Conservation (phyloP, 2,113 vertebrate species). For the Todiramphus saurophagus region DNA sequence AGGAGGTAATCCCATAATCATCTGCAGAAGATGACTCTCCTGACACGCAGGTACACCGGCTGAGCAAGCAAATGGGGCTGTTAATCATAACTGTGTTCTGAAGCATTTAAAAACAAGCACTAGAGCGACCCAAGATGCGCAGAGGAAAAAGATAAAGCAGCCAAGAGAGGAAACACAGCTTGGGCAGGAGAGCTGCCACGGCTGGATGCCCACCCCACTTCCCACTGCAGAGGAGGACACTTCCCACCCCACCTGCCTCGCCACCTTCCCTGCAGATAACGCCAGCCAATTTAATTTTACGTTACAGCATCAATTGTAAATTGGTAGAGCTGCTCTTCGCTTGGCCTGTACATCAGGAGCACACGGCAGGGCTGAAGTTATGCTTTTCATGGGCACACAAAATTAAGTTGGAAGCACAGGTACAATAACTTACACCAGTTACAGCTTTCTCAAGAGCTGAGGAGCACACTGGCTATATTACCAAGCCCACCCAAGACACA, state of each 20-base stretch:
- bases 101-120: neutral
- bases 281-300: neutral
- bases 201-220: neutral
- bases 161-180: neutral
- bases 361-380: neutral
- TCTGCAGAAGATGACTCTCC: neutral
- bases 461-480: neutral
- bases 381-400: neutral
- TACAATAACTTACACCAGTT: neutral
- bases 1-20: neutral
- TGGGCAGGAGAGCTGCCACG: fast-evolving
- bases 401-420: neutral
- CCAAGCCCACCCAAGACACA: neutral
- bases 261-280: neutral
- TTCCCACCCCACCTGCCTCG: neutral
- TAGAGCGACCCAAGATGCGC: fast-evolving
- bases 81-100: neutral
- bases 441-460: neutral
- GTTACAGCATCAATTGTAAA: neutral
- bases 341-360: neutral
- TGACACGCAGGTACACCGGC: neutral
- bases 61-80: neutral
- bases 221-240: neutral
- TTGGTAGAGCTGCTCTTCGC: neutral
- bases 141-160: neutral